phyloP scores from a whole-genome alignment of 2,888 invertebrate species.

The Caenorhabditis angaria region DNA sequence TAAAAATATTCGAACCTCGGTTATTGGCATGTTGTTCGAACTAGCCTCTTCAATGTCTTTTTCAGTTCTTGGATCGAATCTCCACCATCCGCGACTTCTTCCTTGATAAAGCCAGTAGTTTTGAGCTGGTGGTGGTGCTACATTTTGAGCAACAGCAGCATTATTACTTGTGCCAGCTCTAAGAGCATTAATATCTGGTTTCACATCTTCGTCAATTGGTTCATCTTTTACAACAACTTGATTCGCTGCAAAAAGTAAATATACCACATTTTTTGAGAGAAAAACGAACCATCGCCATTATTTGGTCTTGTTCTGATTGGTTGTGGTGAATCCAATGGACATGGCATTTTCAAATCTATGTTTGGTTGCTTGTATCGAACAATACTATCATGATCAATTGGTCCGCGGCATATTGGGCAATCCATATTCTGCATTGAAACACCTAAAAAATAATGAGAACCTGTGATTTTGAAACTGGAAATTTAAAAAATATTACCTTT shows the following conservation, averaged over 20 bases:
- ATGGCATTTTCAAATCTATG: conserved; percentile 25
- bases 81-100: conserved; percentile 56
- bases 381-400: conserved; percentile 25
- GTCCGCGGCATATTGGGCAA: conserved; percentile 55
- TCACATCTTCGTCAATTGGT: conserved; percentile 27
- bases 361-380: conserved; percentile 22
- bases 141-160: not conserved
- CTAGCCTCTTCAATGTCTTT: conserved; percentile 47
- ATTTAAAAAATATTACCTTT: conserved; percentile 45
- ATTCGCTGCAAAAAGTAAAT: not conserved
- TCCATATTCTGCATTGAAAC: conserved; percentile 21
- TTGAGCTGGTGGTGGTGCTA: not conserved
- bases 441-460: conserved; percentile 14
- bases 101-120: conserved; percentile 51
- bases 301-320: not conserved
- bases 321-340: conserved; percentile 9
- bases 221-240: conserved; percentile 7
- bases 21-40: conserved; percentile 10
- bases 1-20: conserved; percentile 21
- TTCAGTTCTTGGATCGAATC: conserved; percentile 58
- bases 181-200: conserved; percentile 29
- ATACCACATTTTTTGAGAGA: not conserved
- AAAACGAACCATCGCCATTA: not conserved
- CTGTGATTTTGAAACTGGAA: not conserved
- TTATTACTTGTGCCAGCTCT: conserved; percentile 6